Conservation (phyloP, 2,888 invertebrate species). For the Thymelicus acteon region DNA sequence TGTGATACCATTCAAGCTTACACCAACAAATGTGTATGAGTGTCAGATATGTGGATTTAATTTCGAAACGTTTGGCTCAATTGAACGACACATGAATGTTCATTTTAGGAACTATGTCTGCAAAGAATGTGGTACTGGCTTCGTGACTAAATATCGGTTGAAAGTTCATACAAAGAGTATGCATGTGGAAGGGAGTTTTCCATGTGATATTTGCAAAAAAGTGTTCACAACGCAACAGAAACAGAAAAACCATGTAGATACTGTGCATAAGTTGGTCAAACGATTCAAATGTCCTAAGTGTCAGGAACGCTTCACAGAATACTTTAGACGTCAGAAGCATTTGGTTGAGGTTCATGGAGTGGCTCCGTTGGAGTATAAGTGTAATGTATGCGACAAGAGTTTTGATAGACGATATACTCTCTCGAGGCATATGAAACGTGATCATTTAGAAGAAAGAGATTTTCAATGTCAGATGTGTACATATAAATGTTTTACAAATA, state of each 20-base stretch:
- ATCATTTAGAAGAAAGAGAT: slow-evolving; percentile 68
- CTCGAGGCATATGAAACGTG: slow-evolving; percentile 69
- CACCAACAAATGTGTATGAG: slow-evolving; percentile 54
- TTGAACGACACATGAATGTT: slow-evolving; percentile 74
- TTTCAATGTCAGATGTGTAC: slow-evolving; percentile 59
- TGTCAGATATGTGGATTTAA: slow-evolving; percentile 68
- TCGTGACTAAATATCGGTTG: slow-evolving; percentile 66
- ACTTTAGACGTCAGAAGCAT: slow-evolving; percentile 70
- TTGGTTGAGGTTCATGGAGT: slow-evolving; percentile 65
- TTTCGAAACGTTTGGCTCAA: slow-evolving; percentile 73
- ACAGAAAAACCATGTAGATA: slow-evolving; percentile 60
- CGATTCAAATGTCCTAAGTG: slow-evolving; percentile 66
- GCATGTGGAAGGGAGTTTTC: slow-evolving; percentile 59
- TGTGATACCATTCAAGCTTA: slow-evolving; percentile 68
- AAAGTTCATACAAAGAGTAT: slow-evolving; percentile 69
- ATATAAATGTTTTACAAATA: slow-evolving; percentile 67
- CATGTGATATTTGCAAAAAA: slow-evolving; percentile 65
- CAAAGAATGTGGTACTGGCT: slow-evolving; percentile 70
- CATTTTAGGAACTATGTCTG: slow-evolving; percentile 74
- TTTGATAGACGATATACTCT: slow-evolving; percentile 55
- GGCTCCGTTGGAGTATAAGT: slow-evolving; percentile 64
- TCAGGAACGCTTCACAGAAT: slow-evolving; percentile 64
- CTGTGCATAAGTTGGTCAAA: slow-evolving; percentile 60
- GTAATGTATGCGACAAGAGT: slow-evolving; percentile 61
- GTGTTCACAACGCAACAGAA: slow-evolving; percentile 59